Percentiles rank a stretch among this genome's conserved stretches.
These are phyloP conservation scores for Oasisia sp. DNA, from an alignment of 2,888 invertebrate species.

Conservation along the genomic window DNA sequence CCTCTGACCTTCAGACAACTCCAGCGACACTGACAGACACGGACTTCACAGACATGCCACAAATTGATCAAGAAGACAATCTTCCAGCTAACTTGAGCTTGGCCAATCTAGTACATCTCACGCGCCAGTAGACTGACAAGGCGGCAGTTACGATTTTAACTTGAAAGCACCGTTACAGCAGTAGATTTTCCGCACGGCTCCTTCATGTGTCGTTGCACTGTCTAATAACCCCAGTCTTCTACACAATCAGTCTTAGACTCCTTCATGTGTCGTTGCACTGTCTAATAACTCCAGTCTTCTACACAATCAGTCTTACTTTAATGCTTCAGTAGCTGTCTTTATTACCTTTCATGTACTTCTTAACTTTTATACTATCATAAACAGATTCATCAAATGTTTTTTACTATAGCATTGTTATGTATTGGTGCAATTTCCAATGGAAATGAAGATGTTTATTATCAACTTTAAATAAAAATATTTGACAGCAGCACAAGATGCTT, in stretches of 20 bases:
- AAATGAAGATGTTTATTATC: not conserved
- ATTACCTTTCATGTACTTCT: not conserved
- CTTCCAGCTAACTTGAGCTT: conserved; percentile 13
- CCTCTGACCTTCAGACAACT: not conserved
- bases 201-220: not conserved
- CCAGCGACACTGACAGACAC: not conserved
- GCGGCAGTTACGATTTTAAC: not conserved
- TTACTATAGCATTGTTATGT: not conserved
- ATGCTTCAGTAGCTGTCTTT: not conserved
- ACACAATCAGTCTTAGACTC: no score
- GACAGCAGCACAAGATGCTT: not conserved
- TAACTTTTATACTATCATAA: not conserved
- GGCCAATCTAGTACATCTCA: not conserved
- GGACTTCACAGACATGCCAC: not conserved
- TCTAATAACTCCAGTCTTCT: not conserved
- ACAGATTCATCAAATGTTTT: not conserved
- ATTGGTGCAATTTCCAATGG: not conserved
- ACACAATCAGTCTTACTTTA: not conserved
- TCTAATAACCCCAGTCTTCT: not conserved
- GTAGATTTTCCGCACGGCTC: not conserved
- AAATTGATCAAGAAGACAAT: not conserved
- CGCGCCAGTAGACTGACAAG: not conserved
- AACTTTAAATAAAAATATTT: not conserved
- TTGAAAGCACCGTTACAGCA: not conserved
- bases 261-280: not conserved